Evolutionary conservation across 2,888 invertebrate species (phyloP), one percentile per base, ranked within the genome.

Genomic region (Sisyra terminalis): DNA sequence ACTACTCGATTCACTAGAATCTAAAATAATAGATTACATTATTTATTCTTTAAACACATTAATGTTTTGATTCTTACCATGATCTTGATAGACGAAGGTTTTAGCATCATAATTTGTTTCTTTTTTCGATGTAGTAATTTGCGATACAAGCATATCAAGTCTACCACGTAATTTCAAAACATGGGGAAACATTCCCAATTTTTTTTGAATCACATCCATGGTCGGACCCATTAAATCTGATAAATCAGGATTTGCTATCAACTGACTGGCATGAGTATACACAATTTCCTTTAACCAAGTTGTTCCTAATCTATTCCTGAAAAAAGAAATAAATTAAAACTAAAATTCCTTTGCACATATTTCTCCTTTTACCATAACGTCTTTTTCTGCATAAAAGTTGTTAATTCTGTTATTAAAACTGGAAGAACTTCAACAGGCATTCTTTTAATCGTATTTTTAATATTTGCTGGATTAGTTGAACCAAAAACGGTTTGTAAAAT

Each of bases 381-480:
- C 57, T 76, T 83, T 49, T 73, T 73, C 44, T 76, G 69, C 47
- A 87, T 69, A 60, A 81, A 66, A 3, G 60, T 58, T 0, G 76
- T 73, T 1, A 93, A 65, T 58, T 89, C 83, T 47, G 77, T 71
- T 3, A 93, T 57, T 10, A 93, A 59, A 0, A 75, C 72, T 0
- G 77, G 67, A 15, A 93, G 70, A 44, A 77, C 78, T 49, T 80
- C 77, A 0, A 87, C 69, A 0, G 90, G 89, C 44, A 94, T 60
- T 42, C 74, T 71, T 43, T 73, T 67, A 13, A 90, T 67, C 0
- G 93, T 90, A 47, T 79, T 75, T 34, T 65, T 61, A 5, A 93
- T 82, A 1, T 84, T 67, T 1, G 60, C 66, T 14, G 73, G 68
- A 43, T 86, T 78, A 39, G 71, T 70, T 39, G 70, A 72, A 35